Conservation (phyloP, 2,888 invertebrate species). For the Tryphoninae sp. region DNA sequence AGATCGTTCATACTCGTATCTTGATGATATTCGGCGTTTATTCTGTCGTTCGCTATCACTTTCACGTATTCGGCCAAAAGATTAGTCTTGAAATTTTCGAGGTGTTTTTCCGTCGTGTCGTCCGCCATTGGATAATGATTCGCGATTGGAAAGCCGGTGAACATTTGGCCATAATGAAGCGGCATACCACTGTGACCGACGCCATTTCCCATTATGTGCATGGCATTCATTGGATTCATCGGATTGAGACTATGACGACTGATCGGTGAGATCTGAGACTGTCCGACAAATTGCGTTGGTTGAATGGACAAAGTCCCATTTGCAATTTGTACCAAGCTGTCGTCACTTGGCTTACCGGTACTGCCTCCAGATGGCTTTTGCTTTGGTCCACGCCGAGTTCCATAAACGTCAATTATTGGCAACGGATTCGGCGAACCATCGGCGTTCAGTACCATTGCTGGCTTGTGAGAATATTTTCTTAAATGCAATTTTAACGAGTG, state of each 20-base stretch:
- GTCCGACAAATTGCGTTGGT: slow-evolving; percentile 33
- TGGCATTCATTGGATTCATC: slow-evolving; percentile 47
- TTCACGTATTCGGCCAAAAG: slow-evolving; percentile 62
- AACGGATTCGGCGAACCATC: slow-evolving; percentile 94
- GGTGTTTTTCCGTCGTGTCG: slow-evolving; percentile 59
- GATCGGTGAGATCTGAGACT: slow-evolving; percentile 64
- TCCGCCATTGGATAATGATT: slow-evolving; percentile 56
- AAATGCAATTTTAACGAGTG: slow-evolving; percentile 98
- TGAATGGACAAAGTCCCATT: slow-evolving; percentile 7
- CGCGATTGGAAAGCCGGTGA: slow-evolving; percentile 62
- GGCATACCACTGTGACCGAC: slow-evolving; percentile 78
- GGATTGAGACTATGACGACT: slow-evolving; percentile 51
- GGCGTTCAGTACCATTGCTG: slow-evolving; percentile 93
- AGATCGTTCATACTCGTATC: slow-evolving; percentile 52
- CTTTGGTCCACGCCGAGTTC: slow-evolving; percentile 93
- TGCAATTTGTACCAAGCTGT: background rate
- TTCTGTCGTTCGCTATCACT: slow-evolving; percentile 50
- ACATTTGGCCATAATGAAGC: slow-evolving; percentile 68
- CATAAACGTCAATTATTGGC: slow-evolving; percentile 95
- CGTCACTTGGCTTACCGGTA: slow-evolving; percentile 60
- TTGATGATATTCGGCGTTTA: slow-evolving; percentile 55
- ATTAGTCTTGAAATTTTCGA: slow-evolving; percentile 56
- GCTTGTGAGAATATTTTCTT: slow-evolving; percentile 94
- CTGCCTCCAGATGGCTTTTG: slow-evolving; percentile 78
- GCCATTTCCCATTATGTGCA: slow-evolving; percentile 43